Conservation (phyloP, 1,140 invertebrate genomes). For the Zaprionus vittiger region DNA sequence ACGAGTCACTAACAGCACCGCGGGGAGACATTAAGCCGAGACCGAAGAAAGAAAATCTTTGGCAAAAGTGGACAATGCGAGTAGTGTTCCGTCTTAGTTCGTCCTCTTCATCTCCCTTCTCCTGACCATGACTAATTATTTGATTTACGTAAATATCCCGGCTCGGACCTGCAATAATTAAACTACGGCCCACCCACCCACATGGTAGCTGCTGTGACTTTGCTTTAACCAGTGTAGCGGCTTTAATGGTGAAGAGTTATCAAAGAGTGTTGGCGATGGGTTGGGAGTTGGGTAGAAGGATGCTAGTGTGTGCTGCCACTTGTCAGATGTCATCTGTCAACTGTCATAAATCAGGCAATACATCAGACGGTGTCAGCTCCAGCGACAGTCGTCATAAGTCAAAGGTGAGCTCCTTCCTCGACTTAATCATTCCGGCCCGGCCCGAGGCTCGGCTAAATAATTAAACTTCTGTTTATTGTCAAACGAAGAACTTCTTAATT, state of each 20-base stretch:
- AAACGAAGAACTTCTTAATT: constrained; percentile 68
- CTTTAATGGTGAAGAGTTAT: constrained; percentile 45
- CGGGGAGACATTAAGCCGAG: constrained; percentile 69
- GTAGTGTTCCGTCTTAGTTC: constrained; percentile 34
- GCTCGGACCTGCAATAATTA: constrained; percentile 34
- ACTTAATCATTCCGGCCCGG: constrained; percentile 50
- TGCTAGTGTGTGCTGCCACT: constrained; percentile 12
- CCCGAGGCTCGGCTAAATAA: constrained; percentile 69
- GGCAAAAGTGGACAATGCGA: constrained; percentile 56
- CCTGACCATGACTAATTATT: constrained; percentile 74
- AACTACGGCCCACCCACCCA: neutral
- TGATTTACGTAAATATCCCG: constrained; percentile 75
- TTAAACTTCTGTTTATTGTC: constrained; percentile 82
- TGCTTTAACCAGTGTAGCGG: neutral
- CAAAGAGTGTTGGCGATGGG: neutral
- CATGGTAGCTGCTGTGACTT: constrained; percentile 12
- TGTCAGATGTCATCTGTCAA: constrained; percentile 59
- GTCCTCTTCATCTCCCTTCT: constrained; percentile 12
- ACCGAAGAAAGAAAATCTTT: constrained; percentile 52
- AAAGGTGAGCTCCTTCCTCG: constrained; percentile 66
- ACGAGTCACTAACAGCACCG: constrained; percentile 72
- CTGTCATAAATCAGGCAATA: constrained; percentile 71
- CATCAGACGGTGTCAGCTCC: constrained; percentile 53
- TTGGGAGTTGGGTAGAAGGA: neutral
- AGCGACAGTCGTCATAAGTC: constrained; percentile 63